Evolutionary conservation across 2,888 invertebrate species (phyloP).

Genomic region (Rhabditophanes sp.): DNA sequence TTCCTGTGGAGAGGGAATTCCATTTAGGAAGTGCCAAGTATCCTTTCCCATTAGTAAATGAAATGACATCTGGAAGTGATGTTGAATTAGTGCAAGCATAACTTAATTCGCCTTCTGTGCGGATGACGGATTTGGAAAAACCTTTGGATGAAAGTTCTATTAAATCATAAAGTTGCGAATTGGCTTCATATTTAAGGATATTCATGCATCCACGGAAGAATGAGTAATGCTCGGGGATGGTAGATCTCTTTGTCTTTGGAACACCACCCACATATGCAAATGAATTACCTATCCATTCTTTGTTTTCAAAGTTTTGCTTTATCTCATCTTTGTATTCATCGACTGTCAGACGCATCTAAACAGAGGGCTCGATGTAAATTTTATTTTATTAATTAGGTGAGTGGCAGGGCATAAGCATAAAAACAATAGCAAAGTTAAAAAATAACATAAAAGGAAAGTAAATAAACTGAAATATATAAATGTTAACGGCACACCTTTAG

Average conservation of each 20-base stretch:
- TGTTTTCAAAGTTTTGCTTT: slow-evolving; percentile 32
- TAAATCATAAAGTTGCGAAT: slow-evolving; percentile 29
- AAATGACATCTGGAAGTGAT: slow-evolving; percentile 32
- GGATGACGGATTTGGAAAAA: slow-evolving; percentile 28
- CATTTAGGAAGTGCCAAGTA: slow-evolving; percentile 29
- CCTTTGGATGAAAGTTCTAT: slow-evolving; percentile 40
- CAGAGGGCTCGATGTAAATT: no score
- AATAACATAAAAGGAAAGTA: no score
- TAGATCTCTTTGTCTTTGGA: slow-evolving; percentile 10
- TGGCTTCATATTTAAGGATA: slow-evolving; percentile 30
- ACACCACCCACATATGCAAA: slow-evolving; percentile 33
- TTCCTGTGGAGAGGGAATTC: slow-evolving; percentile 35
- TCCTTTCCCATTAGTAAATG: slow-evolving; percentile 20
- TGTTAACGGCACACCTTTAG: no score
- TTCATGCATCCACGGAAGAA: slow-evolving; percentile 36
- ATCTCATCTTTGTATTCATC: slow-evolving; percentile 32
- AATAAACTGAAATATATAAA: no score
- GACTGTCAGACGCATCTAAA: slow-evolving; percentile 38
- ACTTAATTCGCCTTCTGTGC: slow-evolving; percentile 35
- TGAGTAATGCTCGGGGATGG: slow-evolving; percentile 14
- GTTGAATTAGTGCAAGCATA: slow-evolving; percentile 32
- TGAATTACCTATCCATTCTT: slow-evolving; percentile 33
- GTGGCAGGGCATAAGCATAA: no score
- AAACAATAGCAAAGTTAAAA: no score
- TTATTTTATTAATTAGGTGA: no score